Evolutionary conservation across 2,113 vertebrate species (phyloP).

Genomic region (Gallinago paraguaiae): DNA sequence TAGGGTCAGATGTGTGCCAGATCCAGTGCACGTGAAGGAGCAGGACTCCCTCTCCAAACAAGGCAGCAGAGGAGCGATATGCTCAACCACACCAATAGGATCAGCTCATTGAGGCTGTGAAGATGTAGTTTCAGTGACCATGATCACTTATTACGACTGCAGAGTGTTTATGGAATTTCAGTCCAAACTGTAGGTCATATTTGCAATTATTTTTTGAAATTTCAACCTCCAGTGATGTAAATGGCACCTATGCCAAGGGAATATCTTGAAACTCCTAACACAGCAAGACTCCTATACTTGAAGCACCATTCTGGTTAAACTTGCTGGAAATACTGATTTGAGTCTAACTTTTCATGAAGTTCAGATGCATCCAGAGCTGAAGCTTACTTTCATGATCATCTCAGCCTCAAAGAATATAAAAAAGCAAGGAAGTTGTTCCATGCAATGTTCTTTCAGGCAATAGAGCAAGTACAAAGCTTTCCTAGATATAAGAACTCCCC

Average conservation of each 20-base stretch:
- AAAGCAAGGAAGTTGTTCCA: not conserved
- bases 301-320: not conserved
- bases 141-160: not conserved
- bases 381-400: not conserved
- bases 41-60: not conserved
- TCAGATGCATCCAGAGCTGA: not conserved
- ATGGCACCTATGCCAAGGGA: not conserved
- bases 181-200: not conserved
- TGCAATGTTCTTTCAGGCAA: not conserved
- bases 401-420: not conserved
- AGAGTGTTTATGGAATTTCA: not conserved
- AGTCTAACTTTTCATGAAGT: not conserved
- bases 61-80: not conserved
- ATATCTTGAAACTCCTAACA: not conserved
- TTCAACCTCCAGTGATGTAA: not conserved
- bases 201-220: not conserved
- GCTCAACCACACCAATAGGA: not conserved
- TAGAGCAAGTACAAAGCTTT: not conserved
- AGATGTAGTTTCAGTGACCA: rapidly evolving
- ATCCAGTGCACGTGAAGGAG: rapidly evolving
- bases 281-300: not conserved
- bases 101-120: not conserved
- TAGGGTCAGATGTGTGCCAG: not conserved
- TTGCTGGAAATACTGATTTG: not conserved
- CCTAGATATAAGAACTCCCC: not conserved